Evolutionary conservation across 2,888 invertebrate species (phyloP), one percentile per base, ranked within the genome.

Genomic region (Hirtodrosophila alboralis): DNA sequence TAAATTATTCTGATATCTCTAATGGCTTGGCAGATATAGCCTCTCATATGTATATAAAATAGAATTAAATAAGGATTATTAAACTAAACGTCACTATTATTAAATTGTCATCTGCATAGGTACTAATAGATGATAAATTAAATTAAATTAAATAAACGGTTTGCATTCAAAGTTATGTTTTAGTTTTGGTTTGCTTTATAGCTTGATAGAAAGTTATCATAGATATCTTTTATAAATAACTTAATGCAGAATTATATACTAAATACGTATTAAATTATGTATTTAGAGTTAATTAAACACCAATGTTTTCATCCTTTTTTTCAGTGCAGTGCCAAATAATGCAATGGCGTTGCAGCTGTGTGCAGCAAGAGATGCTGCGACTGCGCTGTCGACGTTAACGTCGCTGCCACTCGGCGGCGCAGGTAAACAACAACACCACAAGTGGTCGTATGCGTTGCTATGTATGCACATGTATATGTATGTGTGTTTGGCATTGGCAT

Each of bases 401-500:
- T 53, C 40, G 28, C 45, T 34, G 47, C 37, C 23, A 18, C 9
- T 34, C 41, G 49, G 18, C 18, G 18, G 18, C 18, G 18, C 60
- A 65, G 57, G 75, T 77, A 75, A 57, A 54, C 75, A 69, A 65
- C 65, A 49, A 65, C 44, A 61, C 37, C 54, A 63, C 71, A 72
- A 63, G 62, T 60, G 64, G 68, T 62, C n/a, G n/a, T 18, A 41
- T 67, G 54, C 36, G 49, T 45, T 49, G 14, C 14, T 23, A 1
- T 33, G 41, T 34, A 27, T 49, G 12, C n/a, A n/a, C n/a, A n/a
- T 34, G 37, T 28, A 13, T 45, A 14, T 65, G 38, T 64, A 40
- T 64, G 33, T 59, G 53, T 59, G 60, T 57, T 61, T 67, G 83
- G 77, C 81, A 77, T 80, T 76, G 84, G 84, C 61, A 84, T 84